Percentiles rank a stretch among this genome's conserved stretches.
Conservation (phyloP, 2,113 vertebrate genomes). For the Malurus cyaneus region DNA sequence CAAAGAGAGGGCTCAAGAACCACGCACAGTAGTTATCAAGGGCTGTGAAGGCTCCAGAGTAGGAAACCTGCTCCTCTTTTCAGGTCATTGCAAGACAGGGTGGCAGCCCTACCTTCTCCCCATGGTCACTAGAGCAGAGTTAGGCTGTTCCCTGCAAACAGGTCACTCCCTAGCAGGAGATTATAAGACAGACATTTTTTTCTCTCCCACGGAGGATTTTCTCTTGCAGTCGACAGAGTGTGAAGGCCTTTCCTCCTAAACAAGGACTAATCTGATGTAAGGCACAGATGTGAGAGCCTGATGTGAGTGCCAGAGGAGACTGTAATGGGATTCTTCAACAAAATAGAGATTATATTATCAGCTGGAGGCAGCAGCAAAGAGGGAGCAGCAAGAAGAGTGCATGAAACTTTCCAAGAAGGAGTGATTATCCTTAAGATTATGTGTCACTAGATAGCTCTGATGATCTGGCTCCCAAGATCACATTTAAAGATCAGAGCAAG, state of each 20-base stretch:
- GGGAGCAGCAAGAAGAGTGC: neutral
- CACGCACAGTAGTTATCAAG: neutral
- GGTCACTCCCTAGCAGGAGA: rapidly evolving
- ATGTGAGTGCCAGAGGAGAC: neutral
- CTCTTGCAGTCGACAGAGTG: neutral
- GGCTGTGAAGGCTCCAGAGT: rapidly evolving
- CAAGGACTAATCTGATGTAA: neutral
- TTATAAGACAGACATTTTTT: rapidly evolving
- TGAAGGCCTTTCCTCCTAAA: neutral
- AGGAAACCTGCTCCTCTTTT: neutral
- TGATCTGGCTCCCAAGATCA: neutral
- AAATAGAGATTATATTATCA: neutral
- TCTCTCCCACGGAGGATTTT: neutral
- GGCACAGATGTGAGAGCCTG: neutral
- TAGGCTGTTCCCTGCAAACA: neutral
- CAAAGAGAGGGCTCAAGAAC: neutral
- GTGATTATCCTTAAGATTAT: neutral
- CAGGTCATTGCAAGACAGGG: neutral
- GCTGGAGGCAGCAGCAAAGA: neutral
- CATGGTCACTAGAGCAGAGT: rapidly evolving
- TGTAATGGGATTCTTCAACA: neutral
- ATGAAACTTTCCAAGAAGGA: neutral
- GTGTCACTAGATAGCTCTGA: neutral
- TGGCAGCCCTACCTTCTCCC: neutral
- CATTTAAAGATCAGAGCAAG: neutral